Percentiles rank a stretch among this genome's conserved stretches.
These are phyloP conservation scores for Stercorarius parasiticus DNA, from an alignment of 2,113 vertebrate species.

Conservation along the genomic window DNA sequence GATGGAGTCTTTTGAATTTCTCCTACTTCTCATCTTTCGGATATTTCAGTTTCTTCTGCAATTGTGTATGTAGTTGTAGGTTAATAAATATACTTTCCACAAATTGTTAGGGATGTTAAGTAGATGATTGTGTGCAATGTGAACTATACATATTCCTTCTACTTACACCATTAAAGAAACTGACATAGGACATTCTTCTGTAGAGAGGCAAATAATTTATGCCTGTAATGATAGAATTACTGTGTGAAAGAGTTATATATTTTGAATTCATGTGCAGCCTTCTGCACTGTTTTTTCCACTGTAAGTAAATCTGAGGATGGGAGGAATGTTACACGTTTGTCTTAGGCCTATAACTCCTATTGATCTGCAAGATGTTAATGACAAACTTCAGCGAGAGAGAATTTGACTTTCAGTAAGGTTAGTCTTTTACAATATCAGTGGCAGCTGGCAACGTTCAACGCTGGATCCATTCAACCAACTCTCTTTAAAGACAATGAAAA, in stretches of 20 bases:
- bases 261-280: neutral
- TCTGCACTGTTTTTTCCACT: neutral
- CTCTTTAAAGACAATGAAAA: neutral
- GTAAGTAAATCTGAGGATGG: neutral
- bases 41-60: neutral
- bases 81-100: neutral
- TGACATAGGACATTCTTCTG: neutral
- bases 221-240: neutral
- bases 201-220: neutral
- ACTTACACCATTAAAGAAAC: neutral
- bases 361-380: neutral
- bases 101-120: rapidly evolving
- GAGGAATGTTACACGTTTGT: neutral
- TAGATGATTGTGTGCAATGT: neutral
- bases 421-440: neutral
- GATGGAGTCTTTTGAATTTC: neutral
- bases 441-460: neutral
- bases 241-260: neutral
- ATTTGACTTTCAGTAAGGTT: neutral
- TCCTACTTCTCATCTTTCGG: neutral
- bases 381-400: neutral
- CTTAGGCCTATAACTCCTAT: neutral
- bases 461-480: neutral
- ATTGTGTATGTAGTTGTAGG: neutral
- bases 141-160: neutral